phyloP scores from a whole-genome alignment of 2,113 vertebrate genomes.

The Grammomys dolichurus region DNA sequence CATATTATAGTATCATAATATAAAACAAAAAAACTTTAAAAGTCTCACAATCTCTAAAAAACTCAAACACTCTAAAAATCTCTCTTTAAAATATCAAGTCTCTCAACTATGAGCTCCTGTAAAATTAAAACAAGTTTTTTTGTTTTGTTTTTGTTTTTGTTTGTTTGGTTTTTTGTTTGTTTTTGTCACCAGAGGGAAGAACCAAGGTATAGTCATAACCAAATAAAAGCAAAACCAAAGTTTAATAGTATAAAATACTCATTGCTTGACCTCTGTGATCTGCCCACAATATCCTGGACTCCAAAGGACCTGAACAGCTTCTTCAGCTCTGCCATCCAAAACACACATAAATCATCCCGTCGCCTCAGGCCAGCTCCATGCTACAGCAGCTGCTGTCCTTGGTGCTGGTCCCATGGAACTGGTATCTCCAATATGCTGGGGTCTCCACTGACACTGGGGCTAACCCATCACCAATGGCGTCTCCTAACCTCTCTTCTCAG shows the following conservation, averaged over 20 bases:
- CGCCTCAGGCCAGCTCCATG: background rate
- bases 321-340: background rate
- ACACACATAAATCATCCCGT: background rate
- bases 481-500: background rate
- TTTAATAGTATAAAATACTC: background rate
- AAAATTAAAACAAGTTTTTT: background rate
- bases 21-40: background rate
- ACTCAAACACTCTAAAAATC: background rate
- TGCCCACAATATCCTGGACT: background rate
- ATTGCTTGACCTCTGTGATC: background rate
- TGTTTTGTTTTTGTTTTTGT: too few relatives aligned
- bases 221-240: background rate
- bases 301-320: background rate
- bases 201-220: background rate
- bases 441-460: background rate
- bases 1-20: background rate
- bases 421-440: background rate
- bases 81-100: background rate
- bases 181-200: background rate
- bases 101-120: background rate
- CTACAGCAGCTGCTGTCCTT: background rate
- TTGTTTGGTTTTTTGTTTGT: background rate
- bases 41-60: background rate
- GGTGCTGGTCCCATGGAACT: background rate
- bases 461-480: background rate